phyloP scores from a whole-genome alignment of 2,888 invertebrate genomes.

The Melipona bicolor region DNA sequence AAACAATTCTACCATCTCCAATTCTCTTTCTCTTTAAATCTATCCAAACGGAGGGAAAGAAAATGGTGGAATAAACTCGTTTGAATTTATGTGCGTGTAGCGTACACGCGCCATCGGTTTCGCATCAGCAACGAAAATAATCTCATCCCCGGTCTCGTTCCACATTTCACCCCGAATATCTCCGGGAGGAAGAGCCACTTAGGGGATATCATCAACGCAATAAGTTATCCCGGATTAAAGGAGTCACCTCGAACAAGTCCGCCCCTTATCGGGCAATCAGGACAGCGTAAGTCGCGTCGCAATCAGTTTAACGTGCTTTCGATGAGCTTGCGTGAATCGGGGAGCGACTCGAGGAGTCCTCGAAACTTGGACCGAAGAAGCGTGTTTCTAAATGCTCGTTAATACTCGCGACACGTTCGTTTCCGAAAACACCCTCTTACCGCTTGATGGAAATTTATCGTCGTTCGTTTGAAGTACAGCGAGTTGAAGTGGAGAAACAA shows the following conservation, averaged over 20 bases:
- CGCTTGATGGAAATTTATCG: slow-evolving; percentile 20
- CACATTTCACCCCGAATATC: background rate
- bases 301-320: slow-evolving; percentile 47
- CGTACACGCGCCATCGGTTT: background rate
- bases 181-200: background rate
- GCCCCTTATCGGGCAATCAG: slow-evolving; percentile 19
- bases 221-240: slow-evolving; percentile 18
- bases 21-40: background rate
- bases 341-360: slow-evolving; percentile 25
- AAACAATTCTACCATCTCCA: background rate
- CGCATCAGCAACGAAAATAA: background rate
- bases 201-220: background rate
- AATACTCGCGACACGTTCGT: slow-evolving; percentile 65
- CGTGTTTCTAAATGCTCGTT: slow-evolving; percentile 71
- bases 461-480: slow-evolving; percentile 18
- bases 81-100: background rate
- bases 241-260: slow-evolving; percentile 1
- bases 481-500: background rate
- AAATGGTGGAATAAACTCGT: background rate
- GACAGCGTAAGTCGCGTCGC: slow-evolving; percentile 2
- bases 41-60: background rate
- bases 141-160: background rate
- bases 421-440: slow-evolving; percentile 71
- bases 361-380: slow-evolving; percentile 17
- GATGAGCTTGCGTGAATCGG: slow-evolving; percentile 40